These are phyloP conservation scores for Pollenia labialis DNA, from an alignment of 2,888 invertebrate genomes.

Conservation along the genomic window DNA sequence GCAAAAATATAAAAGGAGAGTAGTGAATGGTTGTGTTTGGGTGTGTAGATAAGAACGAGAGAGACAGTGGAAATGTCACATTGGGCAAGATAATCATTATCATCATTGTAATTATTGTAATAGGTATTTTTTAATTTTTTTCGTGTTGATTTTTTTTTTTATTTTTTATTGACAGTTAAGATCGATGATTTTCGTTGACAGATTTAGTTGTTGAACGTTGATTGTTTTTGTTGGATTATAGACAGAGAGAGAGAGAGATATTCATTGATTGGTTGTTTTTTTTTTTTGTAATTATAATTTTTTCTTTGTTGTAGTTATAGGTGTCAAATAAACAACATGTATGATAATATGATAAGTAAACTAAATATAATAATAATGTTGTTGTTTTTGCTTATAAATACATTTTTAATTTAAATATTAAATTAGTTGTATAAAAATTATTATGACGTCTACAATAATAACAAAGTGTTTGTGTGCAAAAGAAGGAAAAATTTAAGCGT, in stretches of 20 bases:
- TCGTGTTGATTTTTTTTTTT: constrained; percentile 21
- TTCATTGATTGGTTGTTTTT: constrained; percentile 35
- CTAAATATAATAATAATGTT: constrained; percentile 5
- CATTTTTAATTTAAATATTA: constrained; percentile 34
- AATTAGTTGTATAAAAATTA: constrained; percentile 16
- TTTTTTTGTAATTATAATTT: constrained; percentile 5
- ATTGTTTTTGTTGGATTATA: not conserved
- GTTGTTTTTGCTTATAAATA: not conserved
- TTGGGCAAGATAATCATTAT: not conserved
- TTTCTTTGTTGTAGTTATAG: constrained; percentile 45
- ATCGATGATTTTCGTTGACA: constrained; percentile 44
- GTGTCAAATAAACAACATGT: constrained; percentile 57
- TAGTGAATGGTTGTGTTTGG: not conserved
- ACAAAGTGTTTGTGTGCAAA: not conserved
- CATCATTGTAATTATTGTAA: constrained; percentile 14
- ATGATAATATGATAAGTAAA: constrained; percentile 52
- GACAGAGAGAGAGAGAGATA: constrained; percentile 1
- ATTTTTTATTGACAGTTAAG: constrained; percentile 26
- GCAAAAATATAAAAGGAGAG: constrained; percentile 20
- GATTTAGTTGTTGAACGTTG: constrained; percentile 55
- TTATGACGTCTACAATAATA: constrained; percentile 43
- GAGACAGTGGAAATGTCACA: constrained; percentile 8
- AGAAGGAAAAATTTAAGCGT: not conserved
- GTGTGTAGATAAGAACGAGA: constrained; percentile 2
- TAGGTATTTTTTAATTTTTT: constrained; percentile 1